Evolutionary conservation across 1,140 invertebrate species (phyloP), one percentile per base, ranked within the genome.

Genomic region (Temnothorax curvispinosus): DNA sequence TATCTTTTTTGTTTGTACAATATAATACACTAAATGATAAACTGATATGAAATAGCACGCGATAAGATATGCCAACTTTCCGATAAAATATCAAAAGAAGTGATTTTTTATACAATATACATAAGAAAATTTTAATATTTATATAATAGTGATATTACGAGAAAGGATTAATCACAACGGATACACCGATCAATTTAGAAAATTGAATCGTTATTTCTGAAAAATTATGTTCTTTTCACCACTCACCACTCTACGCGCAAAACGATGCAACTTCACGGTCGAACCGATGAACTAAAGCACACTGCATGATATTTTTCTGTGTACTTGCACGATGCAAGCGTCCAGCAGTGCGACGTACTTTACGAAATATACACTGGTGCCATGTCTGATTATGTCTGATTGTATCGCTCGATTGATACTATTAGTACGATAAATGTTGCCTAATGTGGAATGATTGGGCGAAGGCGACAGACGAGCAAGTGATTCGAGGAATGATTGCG

Each of bases 271-370:
- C 65, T 54, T 27, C 47, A 27, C 56, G 15, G 71, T 87, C 76
- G 89, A 89, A 54, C 44, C 64, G 62, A 77, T 67, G 41, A 74
- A 65, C 44, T 11, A 67, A 44, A 74, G 65, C 72, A 74, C 56
- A 38, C 41, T 87, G 52, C 69, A 41, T 18, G 15, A 47, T 8
- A 7, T 74, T 82, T 74, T 38, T 7, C 41, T 35, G 65, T 4
- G 27, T 27, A 44, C 32, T 60, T 58, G 64, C 62, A 35, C 21
- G 21, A 4, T 75, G 41, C 41, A 21, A 52, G 35, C n/a, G 6
- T 50, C 15, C 18, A 67, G 9, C 4, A 35, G 15, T 69, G 27
- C n/a, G 32, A 41, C 58, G 18, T 27, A 64, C 32, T 62, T 54
- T 21, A 11, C 38, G 32, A 1, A 27, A 32, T n/a, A 32, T 13